These are phyloP conservation scores for Nasonia oneida DNA, from an alignment of 2,888 invertebrate genomes.

Conservation along the genomic window DNA sequence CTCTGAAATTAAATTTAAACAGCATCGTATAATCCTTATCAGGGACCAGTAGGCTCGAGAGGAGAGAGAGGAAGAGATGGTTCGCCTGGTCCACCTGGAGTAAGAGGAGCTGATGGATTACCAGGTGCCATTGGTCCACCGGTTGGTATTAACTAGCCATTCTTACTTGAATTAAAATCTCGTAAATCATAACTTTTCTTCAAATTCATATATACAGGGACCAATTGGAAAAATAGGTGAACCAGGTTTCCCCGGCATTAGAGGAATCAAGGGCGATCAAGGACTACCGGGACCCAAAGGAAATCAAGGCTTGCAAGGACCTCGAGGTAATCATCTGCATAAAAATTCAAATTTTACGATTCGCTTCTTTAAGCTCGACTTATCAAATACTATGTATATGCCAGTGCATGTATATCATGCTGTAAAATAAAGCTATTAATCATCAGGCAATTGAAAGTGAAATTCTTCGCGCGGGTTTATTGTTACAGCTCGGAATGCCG, in stretches of 20 bases:
- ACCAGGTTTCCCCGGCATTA: constrained; percentile 91
- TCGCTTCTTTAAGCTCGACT: background rate
- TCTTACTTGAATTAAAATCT: constrained; percentile 75
- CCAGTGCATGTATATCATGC: background rate
- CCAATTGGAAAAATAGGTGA: constrained; percentile 90
- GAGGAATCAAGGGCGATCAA: constrained; percentile 90
- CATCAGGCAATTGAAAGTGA: constrained; percentile 22
- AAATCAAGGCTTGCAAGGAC: constrained; percentile 90
- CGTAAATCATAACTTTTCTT: background rate
- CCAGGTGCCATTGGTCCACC: constrained; percentile 88
- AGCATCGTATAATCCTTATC: constrained; percentile 8
- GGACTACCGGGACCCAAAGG: constrained; percentile 89
- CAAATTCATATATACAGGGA: constrained; percentile 80
- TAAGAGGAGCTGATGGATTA: constrained; percentile 89
- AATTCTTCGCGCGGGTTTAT: constrained; percentile 22
- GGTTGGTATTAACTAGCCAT: constrained; percentile 78
- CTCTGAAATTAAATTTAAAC: background rate
- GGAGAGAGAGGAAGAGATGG: constrained; percentile 94
- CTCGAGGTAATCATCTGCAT: constrained; percentile 81
- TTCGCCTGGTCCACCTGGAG: constrained; percentile 87
- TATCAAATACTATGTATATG: background rate
- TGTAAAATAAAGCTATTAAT: background rate
- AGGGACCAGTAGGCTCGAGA: constrained; percentile 90
- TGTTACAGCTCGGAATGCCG: background rate
- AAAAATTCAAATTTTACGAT: background rate